phyloP scores from a whole-genome alignment of 2,797 vertebrate species.

The Sciurus carolinensis region DNA sequence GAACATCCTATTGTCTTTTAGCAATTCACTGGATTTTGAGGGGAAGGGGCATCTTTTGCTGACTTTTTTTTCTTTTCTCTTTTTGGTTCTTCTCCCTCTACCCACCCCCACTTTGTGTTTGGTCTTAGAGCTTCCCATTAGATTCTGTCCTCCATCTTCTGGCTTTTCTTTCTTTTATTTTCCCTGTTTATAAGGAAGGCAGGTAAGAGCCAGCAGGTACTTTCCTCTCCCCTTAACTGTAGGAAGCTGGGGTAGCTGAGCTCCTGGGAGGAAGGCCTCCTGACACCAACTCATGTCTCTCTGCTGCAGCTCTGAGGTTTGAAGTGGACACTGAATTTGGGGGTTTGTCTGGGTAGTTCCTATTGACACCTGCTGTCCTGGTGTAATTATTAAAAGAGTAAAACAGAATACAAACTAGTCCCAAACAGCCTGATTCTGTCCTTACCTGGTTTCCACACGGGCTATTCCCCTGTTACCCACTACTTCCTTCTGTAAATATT shows the following conservation, averaged over 20 bases:
- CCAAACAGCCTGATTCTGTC: background rate
- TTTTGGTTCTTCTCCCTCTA: background rate
- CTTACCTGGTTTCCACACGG: background rate
- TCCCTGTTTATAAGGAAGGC: background rate
- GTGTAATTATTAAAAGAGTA: background rate
- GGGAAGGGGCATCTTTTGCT: background rate
- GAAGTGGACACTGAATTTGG: background rate
- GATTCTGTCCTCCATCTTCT: background rate
- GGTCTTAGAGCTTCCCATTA: background rate
- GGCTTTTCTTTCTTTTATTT: background rate
- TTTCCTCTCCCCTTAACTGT: background rate
- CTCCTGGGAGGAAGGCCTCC: background rate
- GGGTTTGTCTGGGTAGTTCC: background rate
- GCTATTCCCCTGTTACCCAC: background rate
- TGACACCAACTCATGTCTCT: background rate
- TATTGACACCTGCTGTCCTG: background rate
- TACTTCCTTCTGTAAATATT: background rate
- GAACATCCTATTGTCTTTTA: slow-evolving; percentile 6
- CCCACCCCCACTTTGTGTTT: background rate
- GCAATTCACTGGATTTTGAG: background rate
- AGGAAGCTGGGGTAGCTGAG: background rate
- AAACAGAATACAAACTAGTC: background rate
- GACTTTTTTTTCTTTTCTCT: background rate
- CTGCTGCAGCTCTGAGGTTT: background rate
- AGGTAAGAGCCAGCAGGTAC: background rate